phyloP scores from a whole-genome alignment of 53 echinoderm and acorn worm species.

The Echinarachnius parma region DNA sequence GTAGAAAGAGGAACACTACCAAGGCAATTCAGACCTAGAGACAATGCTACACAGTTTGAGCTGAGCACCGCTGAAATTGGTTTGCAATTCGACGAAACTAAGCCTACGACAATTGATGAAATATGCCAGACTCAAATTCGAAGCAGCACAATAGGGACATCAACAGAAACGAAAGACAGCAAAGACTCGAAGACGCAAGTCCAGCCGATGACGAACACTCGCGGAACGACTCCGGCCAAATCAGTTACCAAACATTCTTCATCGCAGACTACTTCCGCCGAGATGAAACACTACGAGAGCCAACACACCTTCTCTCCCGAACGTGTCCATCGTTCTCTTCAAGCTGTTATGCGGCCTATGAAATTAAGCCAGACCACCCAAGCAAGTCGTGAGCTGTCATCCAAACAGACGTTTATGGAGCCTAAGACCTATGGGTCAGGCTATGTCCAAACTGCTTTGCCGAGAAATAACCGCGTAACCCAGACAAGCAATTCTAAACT shows the following conservation, averaged over 20 bases:
- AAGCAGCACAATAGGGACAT: constrained; percentile 38
- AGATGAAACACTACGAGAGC: constrained; percentile 3
- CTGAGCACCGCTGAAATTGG: constrained; percentile 10
- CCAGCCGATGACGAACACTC: constrained; percentile 45
- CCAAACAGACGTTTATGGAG: constrained; percentile 41
- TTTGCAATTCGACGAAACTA: constrained; percentile 48
- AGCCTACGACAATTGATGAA: constrained; percentile 40
- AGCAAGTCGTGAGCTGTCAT: constrained; percentile 23
- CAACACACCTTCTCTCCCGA: constrained; percentile 13
- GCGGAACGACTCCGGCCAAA: constrained; percentile 52
- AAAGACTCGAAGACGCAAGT: constrained; percentile 55
- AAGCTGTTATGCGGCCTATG: constrained; percentile 28
- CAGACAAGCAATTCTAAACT: constrained; percentile 33
- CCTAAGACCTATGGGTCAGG: constrained; percentile 17
- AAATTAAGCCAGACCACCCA: constrained; percentile 15
- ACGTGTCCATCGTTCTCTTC: constrained; percentile 10
- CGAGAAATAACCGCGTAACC: constrained; percentile 24
- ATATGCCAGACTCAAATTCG: constrained; percentile 31
- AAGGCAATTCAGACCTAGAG: neutral
- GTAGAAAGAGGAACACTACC: constrained; percentile 63
- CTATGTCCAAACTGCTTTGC: constrained; percentile 43
- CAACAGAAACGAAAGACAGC: constrained; percentile 14
- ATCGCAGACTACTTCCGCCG: constrained; percentile 14
- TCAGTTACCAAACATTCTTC: constrained; percentile 3
- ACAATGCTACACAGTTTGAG: constrained; percentile 27